Evolutionary conservation across 2,888 invertebrate species (phyloP).

Genomic region (Apodemia mormo): DNA sequence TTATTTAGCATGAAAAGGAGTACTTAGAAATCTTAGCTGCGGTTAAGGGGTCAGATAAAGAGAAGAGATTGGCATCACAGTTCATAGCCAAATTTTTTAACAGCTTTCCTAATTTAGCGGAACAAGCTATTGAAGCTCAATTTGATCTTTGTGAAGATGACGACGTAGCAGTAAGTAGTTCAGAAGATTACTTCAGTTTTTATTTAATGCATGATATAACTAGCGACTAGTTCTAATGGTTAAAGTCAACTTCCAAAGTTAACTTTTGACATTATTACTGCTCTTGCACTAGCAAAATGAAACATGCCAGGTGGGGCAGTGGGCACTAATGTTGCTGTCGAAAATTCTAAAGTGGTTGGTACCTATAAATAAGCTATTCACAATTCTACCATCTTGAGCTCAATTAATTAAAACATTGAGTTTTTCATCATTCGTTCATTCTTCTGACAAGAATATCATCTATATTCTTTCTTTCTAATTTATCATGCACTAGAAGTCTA

Average conservation of each 20-base stretch:
- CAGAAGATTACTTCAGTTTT: background rate
- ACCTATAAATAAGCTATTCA: no score
- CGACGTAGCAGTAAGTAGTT: slow-evolving; percentile 90
- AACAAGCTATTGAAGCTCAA: slow-evolving; percentile 94
- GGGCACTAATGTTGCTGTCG: no score
- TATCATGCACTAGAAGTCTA: no score
- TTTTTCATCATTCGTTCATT: no score
- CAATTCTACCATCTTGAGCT: no score
- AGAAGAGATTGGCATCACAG: slow-evolving; percentile 96
- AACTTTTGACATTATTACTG: no score
- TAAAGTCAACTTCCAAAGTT: background rate
- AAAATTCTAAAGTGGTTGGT: no score
- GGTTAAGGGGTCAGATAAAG: slow-evolving; percentile 93
- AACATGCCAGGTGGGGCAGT: no score
- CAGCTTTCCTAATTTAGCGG: slow-evolving; percentile 92
- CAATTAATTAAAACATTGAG: no score
- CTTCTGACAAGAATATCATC: no score
- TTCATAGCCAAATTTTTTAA: slow-evolving; percentile 97
- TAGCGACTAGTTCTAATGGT: background rate
- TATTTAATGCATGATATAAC: background rate
- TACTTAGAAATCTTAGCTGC: slow-evolving; percentile 93
- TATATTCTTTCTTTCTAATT: no score
- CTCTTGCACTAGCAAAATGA: background rate
- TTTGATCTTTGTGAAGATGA: slow-evolving; percentile 98
- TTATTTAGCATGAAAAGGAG: slow-evolving; percentile 91